phyloP scores from a whole-genome alignment of 2,113 vertebrate genomes.

The Mastomys coucha region DNA sequence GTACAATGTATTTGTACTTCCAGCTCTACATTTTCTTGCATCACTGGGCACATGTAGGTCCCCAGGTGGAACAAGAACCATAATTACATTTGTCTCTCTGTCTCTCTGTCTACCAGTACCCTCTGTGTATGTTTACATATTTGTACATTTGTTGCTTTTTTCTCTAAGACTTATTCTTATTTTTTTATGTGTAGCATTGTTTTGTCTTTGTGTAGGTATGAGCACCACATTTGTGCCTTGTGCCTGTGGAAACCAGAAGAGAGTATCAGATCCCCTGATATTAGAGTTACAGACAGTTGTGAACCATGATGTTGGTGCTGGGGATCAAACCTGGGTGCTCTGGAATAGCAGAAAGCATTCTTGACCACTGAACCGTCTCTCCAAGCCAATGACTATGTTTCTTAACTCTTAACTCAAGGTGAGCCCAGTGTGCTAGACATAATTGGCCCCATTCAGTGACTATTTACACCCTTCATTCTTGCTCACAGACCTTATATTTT shows the following conservation, averaged over 20 bases:
- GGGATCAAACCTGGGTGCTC: not conserved
- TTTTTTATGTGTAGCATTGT: not conserved
- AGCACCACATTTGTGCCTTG: not conserved
- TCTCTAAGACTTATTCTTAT: not conserved
- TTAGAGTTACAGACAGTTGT: not conserved
- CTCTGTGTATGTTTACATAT: not conserved
- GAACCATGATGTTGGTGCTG: not conserved
- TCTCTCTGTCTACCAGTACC: not conserved
- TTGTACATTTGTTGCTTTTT: not conserved
- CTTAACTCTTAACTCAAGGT: constrained; percentile 9
- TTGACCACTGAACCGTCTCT: not conserved
- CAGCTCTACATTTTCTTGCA: constrained; percentile 16
- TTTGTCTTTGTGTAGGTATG: not conserved
- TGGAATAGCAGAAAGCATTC: not conserved
- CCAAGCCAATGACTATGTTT: not conserved
- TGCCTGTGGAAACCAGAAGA: not conserved
- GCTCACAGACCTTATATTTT: constrained; percentile 23
- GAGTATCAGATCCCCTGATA: not conserved
- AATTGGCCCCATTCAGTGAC: not conserved
- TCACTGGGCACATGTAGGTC: not conserved
- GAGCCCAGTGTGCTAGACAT: not conserved
- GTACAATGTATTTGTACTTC: no score
- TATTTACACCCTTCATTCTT: not conserved
- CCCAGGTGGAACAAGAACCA: constrained; percentile 6
- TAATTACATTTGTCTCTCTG: not conserved